These are phyloP conservation scores for Clivina fossor DNA, from an alignment of 2,888 invertebrate genomes.

Conservation along the genomic window DNA sequence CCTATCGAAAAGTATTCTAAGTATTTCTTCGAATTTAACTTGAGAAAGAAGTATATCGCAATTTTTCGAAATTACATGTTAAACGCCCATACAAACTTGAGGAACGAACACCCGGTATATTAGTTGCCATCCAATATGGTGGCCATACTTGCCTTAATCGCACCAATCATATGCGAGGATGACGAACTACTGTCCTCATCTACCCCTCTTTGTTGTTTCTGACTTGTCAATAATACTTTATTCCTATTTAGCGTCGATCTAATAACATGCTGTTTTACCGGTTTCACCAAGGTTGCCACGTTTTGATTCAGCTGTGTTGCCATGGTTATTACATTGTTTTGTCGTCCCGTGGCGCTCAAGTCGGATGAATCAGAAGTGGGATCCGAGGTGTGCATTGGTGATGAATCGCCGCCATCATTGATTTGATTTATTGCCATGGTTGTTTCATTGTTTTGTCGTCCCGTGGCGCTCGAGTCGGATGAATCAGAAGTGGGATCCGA, in stretches of 20 bases:
- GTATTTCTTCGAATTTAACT: no score
- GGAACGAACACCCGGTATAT: no score
- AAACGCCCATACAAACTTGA: no score
- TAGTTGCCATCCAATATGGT: no score
- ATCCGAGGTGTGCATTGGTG: conserved; percentile 70
- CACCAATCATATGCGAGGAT: not conserved
- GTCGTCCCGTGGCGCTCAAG: conserved; percentile 51
- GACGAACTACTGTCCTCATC: conserved; percentile 46
- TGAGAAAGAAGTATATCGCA: no score
- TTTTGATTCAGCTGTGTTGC: no score
- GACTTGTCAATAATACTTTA: conserved; percentile 41
- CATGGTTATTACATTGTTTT: no score
- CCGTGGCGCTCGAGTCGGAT: conserved; percentile 66
- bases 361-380: conserved; percentile 75
- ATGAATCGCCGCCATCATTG: conserved; percentile 65
- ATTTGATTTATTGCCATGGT: no score
- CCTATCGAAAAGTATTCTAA: no score
- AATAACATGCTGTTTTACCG: conserved; percentile 39
- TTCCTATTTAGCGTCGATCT: conserved; percentile 43
- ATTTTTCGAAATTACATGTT: no score
- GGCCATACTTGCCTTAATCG: conserved; percentile 15
- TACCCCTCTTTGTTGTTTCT: conserved; percentile 38
- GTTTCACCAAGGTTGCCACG: no score
- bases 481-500: conserved; percentile 75
- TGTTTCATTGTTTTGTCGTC: no score